Conservation (phyloP, 2,797 vertebrate species). For the Micropoecilia bifurca region DNA sequence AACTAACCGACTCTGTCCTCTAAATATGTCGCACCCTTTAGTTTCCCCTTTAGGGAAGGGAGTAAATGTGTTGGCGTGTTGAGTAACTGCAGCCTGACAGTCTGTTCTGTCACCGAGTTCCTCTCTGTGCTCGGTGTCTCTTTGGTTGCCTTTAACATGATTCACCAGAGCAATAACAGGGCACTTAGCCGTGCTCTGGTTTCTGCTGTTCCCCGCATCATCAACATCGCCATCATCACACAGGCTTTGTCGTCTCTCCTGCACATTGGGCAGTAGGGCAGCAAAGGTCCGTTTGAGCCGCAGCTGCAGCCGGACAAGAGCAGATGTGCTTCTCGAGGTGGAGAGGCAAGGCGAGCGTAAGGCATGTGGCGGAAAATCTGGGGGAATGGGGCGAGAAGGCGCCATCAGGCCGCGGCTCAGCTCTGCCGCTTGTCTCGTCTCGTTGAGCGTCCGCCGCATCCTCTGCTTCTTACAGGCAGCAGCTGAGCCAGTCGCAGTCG, state of each 20-base stretch:
- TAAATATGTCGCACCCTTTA: constrained; percentile 58
- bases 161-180: constrained; percentile 64
- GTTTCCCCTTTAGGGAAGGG: constrained; percentile 44
- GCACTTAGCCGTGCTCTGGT: constrained; percentile 53
- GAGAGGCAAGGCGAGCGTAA: constrained; percentile 44
- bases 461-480: constrained; percentile 62
- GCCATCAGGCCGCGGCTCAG: constrained; percentile 15
- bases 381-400: constrained; percentile 36
- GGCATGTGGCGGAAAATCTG: constrained; percentile 55
- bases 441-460: constrained; percentile 36
- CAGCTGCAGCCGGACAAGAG: constrained; percentile 64
- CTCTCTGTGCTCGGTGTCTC: constrained; percentile 51
- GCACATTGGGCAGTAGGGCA: constrained; percentile 57
- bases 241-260: constrained; percentile 34
- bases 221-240: constrained; percentile 29
- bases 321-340: constrained; percentile 62
- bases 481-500: constrained; percentile 68
- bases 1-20: constrained; percentile 58
- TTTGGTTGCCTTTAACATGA: constrained; percentile 53
- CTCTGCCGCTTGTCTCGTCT: constrained; percentile 60
- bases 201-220: constrained; percentile 28
- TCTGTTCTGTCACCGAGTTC: constrained; percentile 37
- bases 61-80: constrained; percentile 55
- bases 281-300: constrained; percentile 40
- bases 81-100: constrained; percentile 55